Evolutionary conservation across 2,797 vertebrate genomes (phyloP).

Genomic region (Melanotaenia pygmaea): DNA sequence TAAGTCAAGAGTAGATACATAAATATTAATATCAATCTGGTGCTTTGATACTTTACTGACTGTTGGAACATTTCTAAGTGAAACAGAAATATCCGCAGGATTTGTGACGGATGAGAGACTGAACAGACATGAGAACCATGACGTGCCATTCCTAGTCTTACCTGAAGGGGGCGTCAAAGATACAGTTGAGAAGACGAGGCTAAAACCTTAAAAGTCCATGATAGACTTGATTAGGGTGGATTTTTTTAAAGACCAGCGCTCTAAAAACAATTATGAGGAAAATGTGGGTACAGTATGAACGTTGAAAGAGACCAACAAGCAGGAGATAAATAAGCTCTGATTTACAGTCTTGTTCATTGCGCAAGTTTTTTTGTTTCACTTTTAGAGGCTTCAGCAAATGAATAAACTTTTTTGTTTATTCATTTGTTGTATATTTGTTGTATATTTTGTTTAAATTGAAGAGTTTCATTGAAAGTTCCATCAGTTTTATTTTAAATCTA

Average conservation of each 20-base stretch:
- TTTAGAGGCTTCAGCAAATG: not conserved
- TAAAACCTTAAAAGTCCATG: constrained; percentile 10
- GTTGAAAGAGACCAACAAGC: constrained; percentile 63
- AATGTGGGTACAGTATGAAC: constrained; percentile 65
- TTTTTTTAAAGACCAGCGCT: constrained; percentile 69
- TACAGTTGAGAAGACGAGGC: constrained; percentile 49
- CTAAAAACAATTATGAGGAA: constrained; percentile 73
- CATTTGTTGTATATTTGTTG: too few relatives aligned
- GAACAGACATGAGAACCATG: constrained; percentile 41
- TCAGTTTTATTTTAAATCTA: not conserved
- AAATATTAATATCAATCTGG: constrained; percentile 52
- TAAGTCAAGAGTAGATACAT: constrained; percentile 36
- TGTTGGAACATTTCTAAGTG: constrained; percentile 41
- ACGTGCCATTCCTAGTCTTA: constrained; percentile 32
- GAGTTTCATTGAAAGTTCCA: constrained; percentile 8
- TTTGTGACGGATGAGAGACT: constrained; percentile 45
- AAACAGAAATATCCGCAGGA: constrained; percentile 45
- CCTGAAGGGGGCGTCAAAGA: constrained; percentile 79
- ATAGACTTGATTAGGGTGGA: constrained; percentile 31
- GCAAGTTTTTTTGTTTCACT: constrained; percentile 59
- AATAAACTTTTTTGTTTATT: constrained; percentile 8
- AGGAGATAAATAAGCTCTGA: constrained; percentile 57
- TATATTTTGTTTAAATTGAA: too few relatives aligned
- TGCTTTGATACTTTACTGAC: constrained; percentile 50
- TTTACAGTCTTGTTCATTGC: constrained; percentile 33